Evolutionary conservation across 1,140 invertebrate genomes (phyloP), one percentile per base, ranked within the genome.

Genomic region (Drosophila burlai): DNA sequence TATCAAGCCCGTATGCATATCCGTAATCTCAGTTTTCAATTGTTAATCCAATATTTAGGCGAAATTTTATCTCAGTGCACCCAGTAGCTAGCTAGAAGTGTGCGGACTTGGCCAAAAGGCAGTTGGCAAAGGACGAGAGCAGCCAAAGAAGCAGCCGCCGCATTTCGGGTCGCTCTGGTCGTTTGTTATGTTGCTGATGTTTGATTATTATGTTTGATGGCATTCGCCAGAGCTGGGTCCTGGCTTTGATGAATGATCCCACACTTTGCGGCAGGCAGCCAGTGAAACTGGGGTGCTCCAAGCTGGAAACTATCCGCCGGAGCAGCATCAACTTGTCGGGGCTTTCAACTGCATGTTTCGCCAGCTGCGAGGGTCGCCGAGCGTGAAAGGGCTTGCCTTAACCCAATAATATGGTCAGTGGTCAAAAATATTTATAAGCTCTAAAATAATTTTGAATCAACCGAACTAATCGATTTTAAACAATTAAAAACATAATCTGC

Each of bases 161-260:
- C 76, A 84, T 75, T 90, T 89, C 52, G 81, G 85, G 71, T 85
- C 57, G 81, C 85, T 49, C 24, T 73, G 68, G 83, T 90, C 86
- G 86, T 90, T 90, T 90, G 85, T 90, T 90, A 90, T 90, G 86
- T 80, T 85, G 79, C 81, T 90, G 85, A 90, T 90, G 85, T 90
- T 90, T 90, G 85, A 90, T 90, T 90, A 90, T 90, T 90, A 90
- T 90, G 86, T 90, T 90, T 90, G 85, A 90, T 90, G 85, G 85
- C 81, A 82, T 81, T 85, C 61, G 66, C 63, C 65, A 77, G 76
- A 68, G 75, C 77, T 49, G 29, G 65, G 40, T 42, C 63, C 61
- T 63, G 54, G 69, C 73, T 90, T 89, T 90, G 84, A 89, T 89
- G 85, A 89, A 89, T 90, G 84, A 89, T 90, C 75, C 77, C 54